Evolutionary conservation across 2,797 vertebrate species (phyloP).

Genomic region (Luscinia luscinia): DNA sequence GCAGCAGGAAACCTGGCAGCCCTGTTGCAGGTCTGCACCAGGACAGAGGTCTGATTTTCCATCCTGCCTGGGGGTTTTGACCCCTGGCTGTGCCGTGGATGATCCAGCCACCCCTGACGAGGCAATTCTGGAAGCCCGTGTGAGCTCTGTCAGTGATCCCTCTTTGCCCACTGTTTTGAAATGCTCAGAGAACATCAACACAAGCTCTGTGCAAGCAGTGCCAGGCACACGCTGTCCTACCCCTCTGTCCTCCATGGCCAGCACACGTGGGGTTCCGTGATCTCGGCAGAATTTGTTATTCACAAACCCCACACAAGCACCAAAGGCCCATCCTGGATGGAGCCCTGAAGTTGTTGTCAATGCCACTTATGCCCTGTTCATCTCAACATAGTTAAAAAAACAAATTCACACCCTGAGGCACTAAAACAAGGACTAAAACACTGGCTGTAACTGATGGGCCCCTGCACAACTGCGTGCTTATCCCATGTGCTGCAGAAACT

Average conservation of each 20-base stretch:
- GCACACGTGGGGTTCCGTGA: neutral
- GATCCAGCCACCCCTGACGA: neutral
- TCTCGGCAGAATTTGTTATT: neutral
- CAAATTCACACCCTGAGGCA: neutral
- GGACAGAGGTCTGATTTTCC: neutral
- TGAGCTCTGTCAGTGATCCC: neutral
- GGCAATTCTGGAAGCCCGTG: neutral
- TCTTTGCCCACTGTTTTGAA: neutral
- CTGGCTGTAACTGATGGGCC: neutral
- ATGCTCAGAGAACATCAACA: neutral
- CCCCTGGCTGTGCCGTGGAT: neutral
- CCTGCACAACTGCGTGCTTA: neutral
- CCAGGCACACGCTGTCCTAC: neutral
- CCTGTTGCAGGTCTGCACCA: neutral
- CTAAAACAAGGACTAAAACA: neutral
- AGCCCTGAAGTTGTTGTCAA: neutral
- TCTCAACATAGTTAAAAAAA: neutral
- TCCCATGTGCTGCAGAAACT: neutral
- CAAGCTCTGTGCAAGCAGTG: neutral
- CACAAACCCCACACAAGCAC: neutral
- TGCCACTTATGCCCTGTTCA: neutral
- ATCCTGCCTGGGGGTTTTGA: neutral
- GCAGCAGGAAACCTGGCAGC: neutral
- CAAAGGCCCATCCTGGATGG: neutral
- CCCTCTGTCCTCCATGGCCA: accelerated